A percentile compares a stretch with the other conserved stretches of the same genome.
Evolutionary conservation across 2,113 vertebrate species (phyloP).

Genomic region (Tragelaphus buxtoni): DNA sequence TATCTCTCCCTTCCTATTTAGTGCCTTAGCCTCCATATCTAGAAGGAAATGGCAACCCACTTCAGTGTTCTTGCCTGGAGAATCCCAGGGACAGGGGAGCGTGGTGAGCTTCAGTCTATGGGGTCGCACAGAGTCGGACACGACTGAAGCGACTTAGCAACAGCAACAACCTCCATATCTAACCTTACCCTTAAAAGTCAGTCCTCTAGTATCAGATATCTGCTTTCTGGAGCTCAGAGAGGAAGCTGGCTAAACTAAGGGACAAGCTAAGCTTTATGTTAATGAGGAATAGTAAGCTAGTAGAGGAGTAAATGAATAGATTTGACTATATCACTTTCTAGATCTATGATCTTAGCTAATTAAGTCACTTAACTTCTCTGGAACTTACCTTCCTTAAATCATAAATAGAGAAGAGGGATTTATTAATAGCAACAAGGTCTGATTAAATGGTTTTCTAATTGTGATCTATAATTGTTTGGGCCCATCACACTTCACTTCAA

Average conservation of each 20-base stretch:
- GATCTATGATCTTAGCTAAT: background rate
- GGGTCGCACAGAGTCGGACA: no score
- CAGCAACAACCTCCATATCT: background rate
- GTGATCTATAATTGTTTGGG: background rate
- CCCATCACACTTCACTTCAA: background rate
- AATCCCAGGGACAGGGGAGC: no score
- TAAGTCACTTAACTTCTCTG: background rate
- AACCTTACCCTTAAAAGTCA: background rate
- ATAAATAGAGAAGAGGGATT: background rate
- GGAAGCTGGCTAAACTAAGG: background rate
- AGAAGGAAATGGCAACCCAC: background rate
- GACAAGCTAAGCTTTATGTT: background rate
- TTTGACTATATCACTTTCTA: background rate
- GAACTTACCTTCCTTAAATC: background rate
- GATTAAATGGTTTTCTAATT: background rate
- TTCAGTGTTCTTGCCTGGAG: no score
- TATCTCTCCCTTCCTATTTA: background rate
- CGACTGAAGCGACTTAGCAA: no score
- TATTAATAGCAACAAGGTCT: background rate
- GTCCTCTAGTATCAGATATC: background rate
- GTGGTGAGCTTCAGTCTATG: no score
- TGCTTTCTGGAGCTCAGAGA: background rate
- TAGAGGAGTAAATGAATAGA: background rate
- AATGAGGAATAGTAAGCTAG: background rate
- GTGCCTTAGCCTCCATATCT: background rate